Conservation (phyloP, 2,113 vertebrate species). For the Syngnathus typhle region DNA sequence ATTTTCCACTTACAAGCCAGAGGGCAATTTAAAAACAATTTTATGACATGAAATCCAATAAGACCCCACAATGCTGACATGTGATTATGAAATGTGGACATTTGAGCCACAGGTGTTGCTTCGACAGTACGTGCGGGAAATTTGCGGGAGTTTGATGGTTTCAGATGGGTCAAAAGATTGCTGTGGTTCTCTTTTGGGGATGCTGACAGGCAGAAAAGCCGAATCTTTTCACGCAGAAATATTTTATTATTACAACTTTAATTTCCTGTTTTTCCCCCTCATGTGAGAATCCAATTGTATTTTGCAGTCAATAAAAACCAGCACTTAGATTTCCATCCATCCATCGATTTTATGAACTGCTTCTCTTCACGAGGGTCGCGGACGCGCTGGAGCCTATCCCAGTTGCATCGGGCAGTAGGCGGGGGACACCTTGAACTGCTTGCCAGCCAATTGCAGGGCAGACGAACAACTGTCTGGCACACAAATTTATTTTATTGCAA, state of each 20-base stretch:
- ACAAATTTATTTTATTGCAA: too few species aligned
- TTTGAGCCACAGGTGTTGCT: not conserved
- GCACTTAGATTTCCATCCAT: too few species aligned
- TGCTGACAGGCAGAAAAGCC: not conserved
- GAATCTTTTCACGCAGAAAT: not conserved
- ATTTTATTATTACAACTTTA: not conserved
- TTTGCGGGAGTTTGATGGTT: not conserved
- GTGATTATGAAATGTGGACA: not conserved
- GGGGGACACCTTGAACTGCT: too few species aligned
- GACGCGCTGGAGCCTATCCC: too few species aligned
- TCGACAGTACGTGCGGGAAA: not conserved
- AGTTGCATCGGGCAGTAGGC: too few species aligned
- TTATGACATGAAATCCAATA: not conserved
- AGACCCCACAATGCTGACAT: not conserved
- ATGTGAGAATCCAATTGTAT: not conserved
- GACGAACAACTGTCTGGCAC: too few species aligned
- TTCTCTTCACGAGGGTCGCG: too few species aligned
- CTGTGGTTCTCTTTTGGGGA: not conserved
- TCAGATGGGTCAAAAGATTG: not conserved
- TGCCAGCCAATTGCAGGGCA: too few species aligned
- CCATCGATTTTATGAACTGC: too few species aligned
- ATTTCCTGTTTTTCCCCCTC: not conserved
- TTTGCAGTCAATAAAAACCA: not conserved
- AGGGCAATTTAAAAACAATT: conserved; percentile 6
- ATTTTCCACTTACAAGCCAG: not conserved